phyloP scores from a whole-genome alignment of 2,888 invertebrate genomes.

The Pachliopta kotzebuea region DNA sequence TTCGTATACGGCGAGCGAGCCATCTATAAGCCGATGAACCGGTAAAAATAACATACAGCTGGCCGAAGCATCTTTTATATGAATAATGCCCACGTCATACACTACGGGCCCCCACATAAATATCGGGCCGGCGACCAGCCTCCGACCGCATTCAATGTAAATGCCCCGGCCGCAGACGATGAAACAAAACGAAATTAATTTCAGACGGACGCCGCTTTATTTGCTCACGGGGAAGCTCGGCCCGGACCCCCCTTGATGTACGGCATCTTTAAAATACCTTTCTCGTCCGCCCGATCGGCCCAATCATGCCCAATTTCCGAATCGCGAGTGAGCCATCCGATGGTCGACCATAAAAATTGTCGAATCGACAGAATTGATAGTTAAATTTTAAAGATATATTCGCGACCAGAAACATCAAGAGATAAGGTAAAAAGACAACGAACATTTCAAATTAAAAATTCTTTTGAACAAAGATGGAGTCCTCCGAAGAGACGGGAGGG shows the following conservation, averaged over 20 bases:
- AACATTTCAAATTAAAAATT: constrained; percentile 43
- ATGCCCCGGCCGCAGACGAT: constrained; percentile 73
- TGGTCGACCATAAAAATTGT: constrained; percentile 49
- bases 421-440: constrained; percentile 34
- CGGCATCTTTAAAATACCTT: constrained; percentile 62
- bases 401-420: constrained; percentile 26
- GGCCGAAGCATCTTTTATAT: constrained; percentile 62
- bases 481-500: constrained; percentile 44
- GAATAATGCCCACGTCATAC: constrained; percentile 78
- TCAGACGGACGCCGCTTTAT: constrained; percentile 73
- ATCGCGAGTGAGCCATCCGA: constrained; percentile 61
- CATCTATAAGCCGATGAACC: constrained; percentile 65
- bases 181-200: constrained; percentile 80
- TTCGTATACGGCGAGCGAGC: constrained; percentile 32
- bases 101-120: constrained; percentile 73
- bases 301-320: constrained; percentile 57
- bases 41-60: constrained; percentile 75
- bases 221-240: constrained; percentile 61
- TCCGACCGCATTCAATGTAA: constrained; percentile 79
- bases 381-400: constrained; percentile 46
- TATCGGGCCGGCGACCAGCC: constrained; percentile 73
- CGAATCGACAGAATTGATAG: constrained; percentile 38
- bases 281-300: constrained; percentile 55
- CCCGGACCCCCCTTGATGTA: constrained; percentile 73
- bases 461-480: constrained; percentile 45